Evolutionary conservation across 2,888 invertebrate genomes (phyloP).

Genomic region (Acleris holmiana): DNA sequence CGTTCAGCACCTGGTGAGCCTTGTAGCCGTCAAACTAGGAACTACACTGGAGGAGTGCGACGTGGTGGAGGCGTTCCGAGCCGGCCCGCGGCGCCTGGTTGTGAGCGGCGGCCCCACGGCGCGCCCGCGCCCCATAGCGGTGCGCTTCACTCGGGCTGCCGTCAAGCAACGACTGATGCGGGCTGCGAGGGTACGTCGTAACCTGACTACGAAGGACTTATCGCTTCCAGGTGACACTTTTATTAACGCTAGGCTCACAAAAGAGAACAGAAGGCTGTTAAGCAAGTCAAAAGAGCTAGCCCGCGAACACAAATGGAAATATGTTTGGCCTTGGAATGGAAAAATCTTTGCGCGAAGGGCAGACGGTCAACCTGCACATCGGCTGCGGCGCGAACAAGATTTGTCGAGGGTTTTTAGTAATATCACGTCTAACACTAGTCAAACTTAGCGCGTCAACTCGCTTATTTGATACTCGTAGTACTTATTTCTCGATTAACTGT

Average conservation of each 20-base stretch:
- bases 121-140: conserved; percentile 9
- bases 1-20: background rate
- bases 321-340: background rate
- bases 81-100: conserved; percentile 12
- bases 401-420: conserved; percentile 2
- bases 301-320: background rate
- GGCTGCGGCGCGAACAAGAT: background rate
- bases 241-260: background rate
- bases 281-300: background rate
- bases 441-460: background rate
- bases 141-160: conserved; percentile 17
- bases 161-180: conserved; percentile 9
- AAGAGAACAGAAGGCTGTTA: background rate
- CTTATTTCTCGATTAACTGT: background rate
- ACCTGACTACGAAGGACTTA: background rate
- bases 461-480: background rate
- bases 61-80: conserved; percentile 10
- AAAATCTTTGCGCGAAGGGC: background rate
- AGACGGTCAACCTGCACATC: background rate
- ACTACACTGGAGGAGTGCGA: background rate
- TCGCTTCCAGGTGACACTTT: background rate
- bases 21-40: conserved; percentile 1
- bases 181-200: conserved; percentile 26
- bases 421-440: background rate
- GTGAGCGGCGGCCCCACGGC: background rate